These are phyloP conservation scores for Pachyuromys duprasi DNA, from an alignment of 2,797 vertebrate genomes.

Conservation along the genomic window DNA sequence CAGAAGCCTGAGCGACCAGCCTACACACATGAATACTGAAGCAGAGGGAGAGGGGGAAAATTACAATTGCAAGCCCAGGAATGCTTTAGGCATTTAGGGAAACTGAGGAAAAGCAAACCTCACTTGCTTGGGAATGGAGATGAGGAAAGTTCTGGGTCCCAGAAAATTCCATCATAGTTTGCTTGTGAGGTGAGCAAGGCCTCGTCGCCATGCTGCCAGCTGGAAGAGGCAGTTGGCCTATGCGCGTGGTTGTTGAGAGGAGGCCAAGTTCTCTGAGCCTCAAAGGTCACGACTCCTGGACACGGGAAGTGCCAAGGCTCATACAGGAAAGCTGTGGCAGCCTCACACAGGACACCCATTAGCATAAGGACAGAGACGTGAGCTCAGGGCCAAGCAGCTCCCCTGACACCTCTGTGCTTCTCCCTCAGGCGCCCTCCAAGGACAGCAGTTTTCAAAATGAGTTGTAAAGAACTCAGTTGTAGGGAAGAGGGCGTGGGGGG, in stretches of 20 bases:
- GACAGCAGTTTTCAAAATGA: not conserved
- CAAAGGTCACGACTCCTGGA: not conserved
- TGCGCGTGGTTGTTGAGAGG: not conserved
- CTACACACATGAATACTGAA: not conserved
- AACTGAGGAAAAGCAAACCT: not conserved
- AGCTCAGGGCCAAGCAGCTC: not conserved
- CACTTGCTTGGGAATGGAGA: not conserved
- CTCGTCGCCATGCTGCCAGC: rapidly evolving
- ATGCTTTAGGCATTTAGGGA: not conserved
- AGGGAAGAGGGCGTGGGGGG: no score
- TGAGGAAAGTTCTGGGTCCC: not conserved
- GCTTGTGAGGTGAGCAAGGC: not conserved
- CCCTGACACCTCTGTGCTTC: not conserved
- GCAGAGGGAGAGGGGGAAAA: not conserved
- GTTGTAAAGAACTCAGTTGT: not conserved
- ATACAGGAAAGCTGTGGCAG: not conserved
- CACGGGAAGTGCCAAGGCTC: not conserved
- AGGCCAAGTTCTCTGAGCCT: slow-evolving; percentile 12
- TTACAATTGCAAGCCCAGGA: not conserved
- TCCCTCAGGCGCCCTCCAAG: not conserved
- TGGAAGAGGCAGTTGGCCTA: not conserved
- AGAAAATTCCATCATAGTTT: not conserved
- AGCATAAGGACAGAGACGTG: not conserved
- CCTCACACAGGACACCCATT: not conserved
- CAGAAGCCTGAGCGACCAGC: not conserved